Conservation (phyloP, 2,113 vertebrate species). For the Galemys pyrenaicus region DNA sequence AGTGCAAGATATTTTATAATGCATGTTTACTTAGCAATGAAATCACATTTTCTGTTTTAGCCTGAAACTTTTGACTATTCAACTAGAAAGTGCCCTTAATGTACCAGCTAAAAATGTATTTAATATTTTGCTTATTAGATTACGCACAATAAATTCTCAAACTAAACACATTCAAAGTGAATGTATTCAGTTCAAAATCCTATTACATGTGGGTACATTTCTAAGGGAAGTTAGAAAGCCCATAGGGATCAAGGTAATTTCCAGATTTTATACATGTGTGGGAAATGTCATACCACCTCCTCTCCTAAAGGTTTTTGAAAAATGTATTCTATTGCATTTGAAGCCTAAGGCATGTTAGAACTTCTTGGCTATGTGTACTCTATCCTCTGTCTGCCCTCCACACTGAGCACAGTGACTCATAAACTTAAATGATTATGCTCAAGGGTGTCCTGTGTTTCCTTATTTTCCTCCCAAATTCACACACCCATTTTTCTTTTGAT, state of each 20-base stretch:
- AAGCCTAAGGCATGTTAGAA: not conserved
- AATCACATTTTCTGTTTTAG: not conserved
- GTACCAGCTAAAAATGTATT: constrained; percentile 16
- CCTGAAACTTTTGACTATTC: not conserved
- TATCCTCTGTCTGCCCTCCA: not conserved
- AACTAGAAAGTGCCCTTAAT: constrained; percentile 1
- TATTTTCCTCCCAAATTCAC: not conserved
- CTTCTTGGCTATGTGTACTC: not conserved
- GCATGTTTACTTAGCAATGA: not conserved
- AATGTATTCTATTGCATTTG: not conserved
- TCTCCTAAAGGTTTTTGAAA: not conserved
- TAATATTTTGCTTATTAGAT: constrained; percentile 41
- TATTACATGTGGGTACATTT: not conserved
- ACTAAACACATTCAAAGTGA: constrained; percentile 27
- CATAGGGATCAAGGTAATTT: not conserved
- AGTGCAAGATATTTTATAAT: not conserved
- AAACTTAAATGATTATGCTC: not conserved
- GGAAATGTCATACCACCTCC: not conserved
- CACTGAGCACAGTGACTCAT: not conserved
- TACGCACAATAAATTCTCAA: constrained; percentile 29
- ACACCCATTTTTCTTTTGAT: not conserved
- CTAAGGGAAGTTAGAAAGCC: constrained; percentile 1
- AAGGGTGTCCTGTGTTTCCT: not conserved
- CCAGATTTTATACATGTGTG: not conserved
- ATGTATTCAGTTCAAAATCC: constrained; percentile 21